Percentiles rank a stretch among this genome's conserved stretches.
These are phyloP conservation scores for Pseudolaguvia tuberculata DNA, from an alignment of 2,113 vertebrate species.

Conservation along the genomic window DNA sequence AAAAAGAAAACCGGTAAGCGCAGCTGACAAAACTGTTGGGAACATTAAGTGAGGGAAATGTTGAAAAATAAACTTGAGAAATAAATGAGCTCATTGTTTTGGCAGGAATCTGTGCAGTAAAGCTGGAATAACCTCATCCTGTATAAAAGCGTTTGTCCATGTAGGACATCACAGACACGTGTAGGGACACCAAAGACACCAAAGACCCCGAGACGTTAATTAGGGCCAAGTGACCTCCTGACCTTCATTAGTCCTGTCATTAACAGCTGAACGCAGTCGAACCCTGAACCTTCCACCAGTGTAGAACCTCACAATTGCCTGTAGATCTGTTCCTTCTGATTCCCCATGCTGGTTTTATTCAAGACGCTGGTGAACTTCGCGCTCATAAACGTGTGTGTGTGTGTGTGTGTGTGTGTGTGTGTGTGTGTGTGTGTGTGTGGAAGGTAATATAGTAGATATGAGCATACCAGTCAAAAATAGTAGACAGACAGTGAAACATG, in stretches of 20 bases:
- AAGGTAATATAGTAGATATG: neutral
- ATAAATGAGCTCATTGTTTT: slow-evolving; percentile 69
- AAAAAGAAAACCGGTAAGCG: too few relatives aligned
- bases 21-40: too few relatives aligned
- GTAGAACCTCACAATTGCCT: slow-evolving; percentile 52
- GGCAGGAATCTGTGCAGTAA: slow-evolving; percentile 50
- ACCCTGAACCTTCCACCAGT: slow-evolving; percentile 23
- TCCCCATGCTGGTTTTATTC: slow-evolving; percentile 49
- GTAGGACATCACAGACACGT: neutral
- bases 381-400: neutral
- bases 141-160: neutral
- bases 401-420: neutral
- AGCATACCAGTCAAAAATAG: too few relatives aligned
- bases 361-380: slow-evolving; percentile 43
- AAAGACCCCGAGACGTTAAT: too few relatives aligned
- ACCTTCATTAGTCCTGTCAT: too few relatives aligned
- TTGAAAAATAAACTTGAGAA: slow-evolving; percentile 47
- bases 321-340: slow-evolving; percentile 51
- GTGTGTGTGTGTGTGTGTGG: neutral
- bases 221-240: slow-evolving; percentile 2
- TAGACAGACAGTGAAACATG: too few relatives aligned
- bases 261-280: neutral
- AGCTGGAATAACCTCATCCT: neutral
- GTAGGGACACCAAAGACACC: neutral
- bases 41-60: neutral